A percentile compares a stretch with the other conserved stretches of the same genome.
Conservation (phyloP, 1,140 invertebrate genomes). For the Rhopalosiphum maidis region DNA sequence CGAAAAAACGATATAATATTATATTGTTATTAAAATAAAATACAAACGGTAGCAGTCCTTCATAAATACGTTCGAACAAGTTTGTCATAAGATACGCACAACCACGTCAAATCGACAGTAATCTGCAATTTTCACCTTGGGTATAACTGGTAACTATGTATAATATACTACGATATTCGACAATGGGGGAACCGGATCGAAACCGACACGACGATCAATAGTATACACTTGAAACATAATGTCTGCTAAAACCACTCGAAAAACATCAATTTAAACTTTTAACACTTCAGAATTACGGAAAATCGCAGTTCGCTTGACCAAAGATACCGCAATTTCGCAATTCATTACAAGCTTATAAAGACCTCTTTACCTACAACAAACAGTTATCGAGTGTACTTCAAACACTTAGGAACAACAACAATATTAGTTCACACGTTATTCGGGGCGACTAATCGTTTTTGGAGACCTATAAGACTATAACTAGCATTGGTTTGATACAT, state of each 20-base stretch:
- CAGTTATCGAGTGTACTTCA: not conserved
- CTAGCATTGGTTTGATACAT: too few species aligned
- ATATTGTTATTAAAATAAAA: not conserved
- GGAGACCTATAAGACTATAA: not conserved
- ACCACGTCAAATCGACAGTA: not conserved
- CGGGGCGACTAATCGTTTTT: not conserved
- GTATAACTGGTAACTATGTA: not conserved
- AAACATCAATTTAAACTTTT: slow-evolving; percentile 1
- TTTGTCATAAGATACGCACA: not conserved
- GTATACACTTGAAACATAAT: not conserved
- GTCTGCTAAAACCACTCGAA: not conserved
- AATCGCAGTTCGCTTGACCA: not conserved
- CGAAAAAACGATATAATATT: not conserved
- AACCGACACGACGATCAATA: not conserved
- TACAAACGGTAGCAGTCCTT: not conserved
- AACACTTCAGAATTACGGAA: not conserved
- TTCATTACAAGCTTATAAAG: not conserved
- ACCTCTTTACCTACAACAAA: not conserved
- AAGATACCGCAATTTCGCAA: not conserved
- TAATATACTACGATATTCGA: not conserved
- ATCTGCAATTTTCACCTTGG: not conserved
- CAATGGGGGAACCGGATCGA: not conserved
- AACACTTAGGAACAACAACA: not conserved
- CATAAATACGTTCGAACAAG: not conserved
- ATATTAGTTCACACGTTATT: not conserved